Evolutionary conservation across 2,113 vertebrate genomes (phyloP), one percentile per base, ranked within the genome.

Genomic region (Lampris megalopsis): DNA sequence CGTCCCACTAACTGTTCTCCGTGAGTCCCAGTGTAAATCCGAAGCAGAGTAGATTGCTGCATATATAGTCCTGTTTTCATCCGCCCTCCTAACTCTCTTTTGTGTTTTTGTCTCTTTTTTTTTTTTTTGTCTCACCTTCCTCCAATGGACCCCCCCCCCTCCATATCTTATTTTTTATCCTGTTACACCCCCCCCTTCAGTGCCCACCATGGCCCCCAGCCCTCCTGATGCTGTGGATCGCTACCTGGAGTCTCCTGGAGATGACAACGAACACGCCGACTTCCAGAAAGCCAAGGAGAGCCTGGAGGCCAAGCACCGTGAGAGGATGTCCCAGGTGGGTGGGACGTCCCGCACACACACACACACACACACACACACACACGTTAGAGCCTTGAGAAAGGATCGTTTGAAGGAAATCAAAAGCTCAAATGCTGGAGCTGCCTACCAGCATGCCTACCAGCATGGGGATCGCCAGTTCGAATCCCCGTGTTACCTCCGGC

Each of bases 221-320:
- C 97, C 97, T 36, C 95, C 95, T 1, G 97, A 97, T 0, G 96
- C 97, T 0, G 97, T 99, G 37, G 97, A 99, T 63, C 95, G 94
- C 52, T 99, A 99, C 89, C 96, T 99, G 0, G 97, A 98, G 92
- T 95, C 96, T 11, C 96, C 97, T 0, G 96, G 97, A 0, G 98
- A 99, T 11, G 95, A 97, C 71, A 97, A 95, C 0, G 98, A 99
- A 9, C 98, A 99, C 1, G 88, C 94, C 0, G 96, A 96, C 91
- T 99, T 99, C 92, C 96, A 98, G 88, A 98, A 96, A 82, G 98
- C 98, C 0, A 99, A 99, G 88, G 97, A 99, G 79, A 97, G 97
- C 82, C 94, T 99, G 67, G 98, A 99, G 83, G 95, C 97, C 61
- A 95, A 96, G 53, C 97, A 99, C 84, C 95, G 96, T 45, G 97